Evolutionary conservation across 2,797 vertebrate genomes (phyloP).

Genomic region (Macropus fuliginosus): DNA sequence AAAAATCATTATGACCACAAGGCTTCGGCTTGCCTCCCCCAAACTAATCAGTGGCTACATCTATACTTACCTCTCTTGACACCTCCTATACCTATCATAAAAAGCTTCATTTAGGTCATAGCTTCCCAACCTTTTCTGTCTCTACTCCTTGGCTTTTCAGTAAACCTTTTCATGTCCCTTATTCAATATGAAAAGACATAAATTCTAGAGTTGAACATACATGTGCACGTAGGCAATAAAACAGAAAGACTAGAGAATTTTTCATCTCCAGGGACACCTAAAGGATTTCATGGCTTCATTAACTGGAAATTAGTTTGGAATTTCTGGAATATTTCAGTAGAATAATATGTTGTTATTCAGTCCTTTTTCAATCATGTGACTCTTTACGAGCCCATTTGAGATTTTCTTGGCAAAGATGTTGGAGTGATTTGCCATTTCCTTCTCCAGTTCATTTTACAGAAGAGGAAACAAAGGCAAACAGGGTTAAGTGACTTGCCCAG

Average conservation of each 20-base stretch:
- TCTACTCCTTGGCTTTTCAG: neutral
- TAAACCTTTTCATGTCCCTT: neutral
- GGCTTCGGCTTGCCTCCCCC: neutral
- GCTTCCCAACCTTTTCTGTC: neutral
- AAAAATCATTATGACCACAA: neutral
- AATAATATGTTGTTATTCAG: neutral
- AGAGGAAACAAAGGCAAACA: neutral
- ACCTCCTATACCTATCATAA: neutral
- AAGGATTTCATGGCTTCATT: neutral
- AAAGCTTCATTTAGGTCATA: neutral
- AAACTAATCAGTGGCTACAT: neutral
- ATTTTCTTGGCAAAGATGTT: neutral
- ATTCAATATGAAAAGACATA: neutral
- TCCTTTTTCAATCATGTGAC: neutral
- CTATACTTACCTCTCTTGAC: neutral
- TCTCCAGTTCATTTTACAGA: neutral
- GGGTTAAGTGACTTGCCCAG: neutral
- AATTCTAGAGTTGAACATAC: neutral
- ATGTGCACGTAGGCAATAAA: neutral
- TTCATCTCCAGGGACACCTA: neutral
- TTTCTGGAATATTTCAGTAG: neutral
- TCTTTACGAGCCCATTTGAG: neutral
- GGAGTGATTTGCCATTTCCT: neutral
- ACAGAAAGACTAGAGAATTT: neutral
- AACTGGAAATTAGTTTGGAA: neutral